Base-by-base conservation (phyloP, 2,797 vertebrate species). In the Liparis tanakae region DNA sequence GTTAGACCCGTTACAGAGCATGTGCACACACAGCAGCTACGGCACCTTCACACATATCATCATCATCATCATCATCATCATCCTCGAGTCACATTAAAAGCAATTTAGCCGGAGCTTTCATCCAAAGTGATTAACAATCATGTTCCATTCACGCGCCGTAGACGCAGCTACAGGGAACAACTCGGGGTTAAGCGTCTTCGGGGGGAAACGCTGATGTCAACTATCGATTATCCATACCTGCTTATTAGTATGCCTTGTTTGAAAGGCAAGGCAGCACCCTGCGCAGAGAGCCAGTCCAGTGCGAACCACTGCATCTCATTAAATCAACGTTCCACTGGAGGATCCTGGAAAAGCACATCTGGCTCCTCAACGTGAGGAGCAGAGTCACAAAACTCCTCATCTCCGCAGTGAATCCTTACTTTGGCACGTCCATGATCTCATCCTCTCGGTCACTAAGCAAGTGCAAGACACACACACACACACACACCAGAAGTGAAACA, bases 151-250 rank as follows among this genome's bases (percentile, higher is more conserved):
- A 30, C 25, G 3, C 25, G 25, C 25, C 25, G 25, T 30, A 30
- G 25, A 30, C 25, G 25, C 25, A 30, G 25, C 25, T 2, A 30
- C 25, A 30, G 25, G 25, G 25, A 30, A 30, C 25, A 30, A 30
- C 25, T 30, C 25, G 3, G 25, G 25, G 25, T 30, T 30, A 30
- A 30, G 25, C 3, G 25, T 30, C 25, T 30, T 30, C 25, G 1
- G n/a, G 39, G 56, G 64, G 22, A 62, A 54, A 36, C 48, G 15
- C 30, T 12, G 9, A 30, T 25, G 13, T 61, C 37, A 6, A 30
- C 46, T 37, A 65, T 76, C 1, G 57, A 68, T 78, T 65, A 41
- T 58, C 65, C n/a, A 63, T 64, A 56, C n/a, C 50, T 60, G 69
- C 54, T 61, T 72, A 33, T 81, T 65, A 77, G 22, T 41, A 51